A percentile compares a stretch with the other conserved stretches of the same genome.
Evolutionary conservation across 2,113 vertebrate species (phyloP).

Genomic region (Sturnira hondurensis): DNA sequence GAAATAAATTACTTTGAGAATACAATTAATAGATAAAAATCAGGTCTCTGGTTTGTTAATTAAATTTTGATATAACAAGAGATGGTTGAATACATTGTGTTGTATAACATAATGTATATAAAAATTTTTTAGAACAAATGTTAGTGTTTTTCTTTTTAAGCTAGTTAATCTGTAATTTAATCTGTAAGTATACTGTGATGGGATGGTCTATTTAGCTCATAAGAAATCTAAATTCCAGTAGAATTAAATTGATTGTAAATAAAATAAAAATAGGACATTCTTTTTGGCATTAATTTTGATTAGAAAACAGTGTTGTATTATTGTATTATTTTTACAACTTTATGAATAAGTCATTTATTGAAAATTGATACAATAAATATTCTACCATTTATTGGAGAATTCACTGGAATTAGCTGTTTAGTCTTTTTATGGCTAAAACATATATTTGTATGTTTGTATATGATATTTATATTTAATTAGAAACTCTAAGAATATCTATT

Average conservation of each 20-base stretch:
- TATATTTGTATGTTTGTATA: not conserved
- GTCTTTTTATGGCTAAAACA: not conserved
- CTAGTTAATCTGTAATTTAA: not conserved
- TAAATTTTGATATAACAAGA: not conserved
- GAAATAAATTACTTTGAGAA: conserved; percentile 25
- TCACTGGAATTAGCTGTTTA: not conserved
- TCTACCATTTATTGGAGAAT: not conserved
- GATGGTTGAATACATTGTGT: not conserved
- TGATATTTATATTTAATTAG: not conserved
- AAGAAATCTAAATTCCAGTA: not conserved
- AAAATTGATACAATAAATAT: not conserved
- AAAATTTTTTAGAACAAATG: not conserved
- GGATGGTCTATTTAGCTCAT: not conserved
- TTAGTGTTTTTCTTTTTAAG: not conserved
- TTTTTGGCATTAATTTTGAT: not conserved
- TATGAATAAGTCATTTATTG: not conserved
- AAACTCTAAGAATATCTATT: not conserved
- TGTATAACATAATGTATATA: not conserved
- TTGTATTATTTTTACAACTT: not conserved
- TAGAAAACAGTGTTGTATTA: not conserved
- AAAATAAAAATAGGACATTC: not conserved
- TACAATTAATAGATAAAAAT: not conserved
- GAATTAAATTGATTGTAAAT: not conserved
- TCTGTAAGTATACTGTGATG: not conserved
- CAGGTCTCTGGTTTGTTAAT: not conserved